A percentile compares a stretch with the other conserved stretches of the same genome.
phyloP scores from a whole-genome alignment of 2,113 vertebrate species.

The Tauraco erythrolophus region DNA sequence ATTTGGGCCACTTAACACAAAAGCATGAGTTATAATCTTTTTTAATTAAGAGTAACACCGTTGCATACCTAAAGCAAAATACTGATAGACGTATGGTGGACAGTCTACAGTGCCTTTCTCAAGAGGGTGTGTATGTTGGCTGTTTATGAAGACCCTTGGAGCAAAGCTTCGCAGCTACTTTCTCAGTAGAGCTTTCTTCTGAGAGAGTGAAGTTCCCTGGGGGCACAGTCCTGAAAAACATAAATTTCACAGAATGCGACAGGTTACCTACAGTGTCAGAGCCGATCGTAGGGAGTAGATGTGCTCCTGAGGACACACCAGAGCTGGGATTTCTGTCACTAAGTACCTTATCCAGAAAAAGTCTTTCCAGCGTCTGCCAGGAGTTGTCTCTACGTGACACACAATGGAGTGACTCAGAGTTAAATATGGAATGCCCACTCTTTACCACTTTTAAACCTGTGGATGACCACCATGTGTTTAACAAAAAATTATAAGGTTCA shows the following conservation, averaged over 20 bases:
- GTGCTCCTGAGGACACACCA: background rate
- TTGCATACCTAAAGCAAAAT: background rate
- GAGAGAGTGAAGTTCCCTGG: background rate
- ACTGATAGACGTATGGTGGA: background rate
- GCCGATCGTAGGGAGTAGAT: background rate
- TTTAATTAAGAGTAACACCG: background rate
- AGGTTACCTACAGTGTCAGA: accelerated
- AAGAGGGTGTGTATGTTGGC: background rate
- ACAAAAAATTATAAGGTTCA: conserved; percentile 74
- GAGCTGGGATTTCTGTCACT: background rate
- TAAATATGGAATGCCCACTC: conserved; percentile 59
- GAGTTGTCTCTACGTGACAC: conserved; percentile 1
- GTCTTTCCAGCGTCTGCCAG: background rate
- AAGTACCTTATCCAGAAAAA: background rate
- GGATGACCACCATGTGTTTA: conserved; percentile 65
- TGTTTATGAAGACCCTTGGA: background rate
- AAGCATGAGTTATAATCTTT: background rate
- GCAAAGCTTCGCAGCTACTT: background rate
- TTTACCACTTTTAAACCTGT: conserved; percentile 76
- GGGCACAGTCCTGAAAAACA: background rate
- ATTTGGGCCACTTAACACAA: background rate
- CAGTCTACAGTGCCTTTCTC: background rate
- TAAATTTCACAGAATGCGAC: background rate
- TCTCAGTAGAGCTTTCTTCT: background rate
- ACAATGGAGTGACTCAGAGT: conserved; percentile 54